phyloP scores from a whole-genome alignment of 2,888 invertebrate species.

The Eupithecia insigniata region DNA sequence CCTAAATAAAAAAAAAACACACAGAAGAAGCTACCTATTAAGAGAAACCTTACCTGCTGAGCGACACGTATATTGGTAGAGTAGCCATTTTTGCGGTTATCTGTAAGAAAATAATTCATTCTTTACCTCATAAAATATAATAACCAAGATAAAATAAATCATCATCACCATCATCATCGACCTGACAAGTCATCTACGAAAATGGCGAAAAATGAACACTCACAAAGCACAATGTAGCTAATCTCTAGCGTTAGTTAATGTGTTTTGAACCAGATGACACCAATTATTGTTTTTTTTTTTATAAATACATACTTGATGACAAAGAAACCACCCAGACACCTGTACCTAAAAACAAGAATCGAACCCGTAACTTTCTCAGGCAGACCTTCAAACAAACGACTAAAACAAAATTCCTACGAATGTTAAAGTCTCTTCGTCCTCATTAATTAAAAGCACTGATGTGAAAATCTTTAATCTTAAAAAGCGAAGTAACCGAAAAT shows the following conservation, averaged over 20 bases:
- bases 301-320: background rate
- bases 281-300: background rate
- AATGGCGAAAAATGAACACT: too few species aligned
- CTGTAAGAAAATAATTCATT: conserved; percentile 47
- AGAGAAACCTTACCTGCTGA: conserved; percentile 65
- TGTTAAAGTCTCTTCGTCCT: too few species aligned
- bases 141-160: background rate
- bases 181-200: too few species aligned
- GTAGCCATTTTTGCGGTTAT: conserved; percentile 62
- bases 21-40: background rate
- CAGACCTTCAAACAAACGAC: background rate
- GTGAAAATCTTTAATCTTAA: conserved; percentile 18
- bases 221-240: background rate
- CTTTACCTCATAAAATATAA: too few species aligned
- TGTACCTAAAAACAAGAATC: background rate
- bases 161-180: too few species aligned
- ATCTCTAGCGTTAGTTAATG: background rate
- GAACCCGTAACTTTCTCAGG: background rate
- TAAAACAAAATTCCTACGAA: too few species aligned
- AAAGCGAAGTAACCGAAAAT: conserved; percentile 39
- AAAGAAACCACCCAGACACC: background rate
- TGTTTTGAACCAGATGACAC: background rate
- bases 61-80: conserved; percentile 73
- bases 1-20: background rate
- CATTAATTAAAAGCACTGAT: background rate